Conservation (phyloP, 2,888 invertebrate species). For the Morpho achilles region DNA sequence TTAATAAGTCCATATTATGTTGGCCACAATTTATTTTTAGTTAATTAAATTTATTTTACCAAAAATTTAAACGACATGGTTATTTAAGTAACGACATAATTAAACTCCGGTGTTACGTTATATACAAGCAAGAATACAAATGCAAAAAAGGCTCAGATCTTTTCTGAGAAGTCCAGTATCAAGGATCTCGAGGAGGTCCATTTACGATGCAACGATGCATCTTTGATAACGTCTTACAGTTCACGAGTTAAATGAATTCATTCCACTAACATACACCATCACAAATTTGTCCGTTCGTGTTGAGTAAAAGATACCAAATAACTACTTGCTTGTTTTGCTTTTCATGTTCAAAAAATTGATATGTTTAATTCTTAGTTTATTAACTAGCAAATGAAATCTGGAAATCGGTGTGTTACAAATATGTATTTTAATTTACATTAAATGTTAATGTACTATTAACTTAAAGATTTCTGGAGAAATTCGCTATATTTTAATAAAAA, state of each 20-base stretch:
- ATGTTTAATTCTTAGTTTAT: no score
- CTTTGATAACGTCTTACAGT: conserved; percentile 46
- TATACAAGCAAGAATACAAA: conserved; percentile 4
- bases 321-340: not conserved
- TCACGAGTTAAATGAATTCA: conserved; percentile 31
- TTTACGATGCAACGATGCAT: conserved; percentile 63
- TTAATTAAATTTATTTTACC: not conserved
- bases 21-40: not conserved
- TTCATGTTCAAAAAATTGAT: no score
- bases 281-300: conserved; percentile 12
- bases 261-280: conserved; percentile 33
- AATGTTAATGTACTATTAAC: no score
- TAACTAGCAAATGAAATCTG: no score
- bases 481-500: no score
- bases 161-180: conserved; percentile 69
- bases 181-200: conserved; percentile 47
- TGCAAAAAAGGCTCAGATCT: conserved; percentile 50
- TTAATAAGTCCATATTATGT: no score
- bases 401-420: no score
- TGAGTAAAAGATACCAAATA: not conserved
- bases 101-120: conserved; percentile 12
- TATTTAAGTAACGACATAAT: conserved; percentile 19
- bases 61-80: not conserved
- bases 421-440: no score
- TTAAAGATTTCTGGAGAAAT: no score